Evolutionary conservation across 2,797 vertebrate species (phyloP).

Genomic region (Balearica regulorum): DNA sequence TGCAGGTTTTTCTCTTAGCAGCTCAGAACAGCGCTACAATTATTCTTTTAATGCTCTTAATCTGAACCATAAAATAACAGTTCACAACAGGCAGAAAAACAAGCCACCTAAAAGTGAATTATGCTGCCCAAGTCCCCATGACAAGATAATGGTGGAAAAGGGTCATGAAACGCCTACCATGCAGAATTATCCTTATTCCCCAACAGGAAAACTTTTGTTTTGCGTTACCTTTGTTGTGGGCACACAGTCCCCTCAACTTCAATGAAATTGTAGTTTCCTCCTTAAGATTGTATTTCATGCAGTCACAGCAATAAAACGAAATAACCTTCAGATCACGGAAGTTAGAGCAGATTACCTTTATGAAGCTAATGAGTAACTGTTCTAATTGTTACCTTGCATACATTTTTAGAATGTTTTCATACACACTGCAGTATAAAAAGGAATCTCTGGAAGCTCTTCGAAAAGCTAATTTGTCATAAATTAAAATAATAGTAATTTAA

Average conservation of each 20-base stretch:
- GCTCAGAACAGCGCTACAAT: background rate
- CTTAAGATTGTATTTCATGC: background rate
- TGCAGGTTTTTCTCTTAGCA: background rate
- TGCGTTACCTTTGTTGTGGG: background rate
- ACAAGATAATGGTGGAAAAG: background rate
- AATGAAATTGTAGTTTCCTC: background rate
- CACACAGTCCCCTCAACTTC: background rate
- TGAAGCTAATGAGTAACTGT: slow-evolving; percentile 3
- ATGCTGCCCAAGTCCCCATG: background rate
- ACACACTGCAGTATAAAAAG: background rate
- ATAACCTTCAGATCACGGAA: background rate
- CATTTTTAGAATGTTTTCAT: slow-evolving; percentile 7
- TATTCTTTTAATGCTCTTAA: background rate
- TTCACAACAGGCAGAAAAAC: background rate
- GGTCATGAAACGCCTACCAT: background rate
- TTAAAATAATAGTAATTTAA: slow-evolving; percentile 30
- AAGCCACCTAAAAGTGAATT: background rate
- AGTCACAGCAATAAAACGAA: background rate
- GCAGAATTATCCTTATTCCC: background rate
- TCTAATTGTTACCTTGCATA: slow-evolving; percentile 17
- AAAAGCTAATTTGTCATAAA: slow-evolving; percentile 12
- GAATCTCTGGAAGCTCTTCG: background rate
- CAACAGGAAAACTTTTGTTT: background rate
- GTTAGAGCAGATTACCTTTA: background rate
- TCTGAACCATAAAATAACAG: background rate